Conservation (phyloP, 2,888 invertebrate genomes). For the Piscicola geometra region DNA sequence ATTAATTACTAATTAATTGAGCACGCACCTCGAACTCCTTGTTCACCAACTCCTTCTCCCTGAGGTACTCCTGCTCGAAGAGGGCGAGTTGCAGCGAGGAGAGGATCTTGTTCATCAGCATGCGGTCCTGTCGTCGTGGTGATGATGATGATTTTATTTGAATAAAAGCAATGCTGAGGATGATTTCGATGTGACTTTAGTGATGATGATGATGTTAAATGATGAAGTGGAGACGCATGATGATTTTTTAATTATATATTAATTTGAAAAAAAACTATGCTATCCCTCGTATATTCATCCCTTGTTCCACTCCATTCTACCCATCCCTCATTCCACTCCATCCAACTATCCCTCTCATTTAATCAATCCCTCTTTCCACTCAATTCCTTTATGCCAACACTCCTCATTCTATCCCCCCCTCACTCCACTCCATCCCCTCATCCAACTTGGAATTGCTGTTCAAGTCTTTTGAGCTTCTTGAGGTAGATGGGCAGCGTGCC, state of each 20-base stretch:
- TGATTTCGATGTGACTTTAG: too few relatives aligned
- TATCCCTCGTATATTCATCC: too few relatives aligned
- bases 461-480: conserved; percentile 73
- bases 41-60: conserved; percentile 79
- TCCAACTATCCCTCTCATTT: neutral
- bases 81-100: conserved; percentile 67
- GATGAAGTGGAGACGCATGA: too few relatives aligned
- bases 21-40: conserved; percentile 74
- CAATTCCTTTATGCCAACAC: neutral
- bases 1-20: neutral
- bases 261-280: too few relatives aligned
- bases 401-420: neutral
- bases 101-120: conserved; percentile 54
- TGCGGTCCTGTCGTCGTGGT: conserved; percentile 68
- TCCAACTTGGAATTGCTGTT: conserved; percentile 66
- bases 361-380: too few relatives aligned
- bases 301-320: too few relatives aligned
- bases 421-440: neutral
- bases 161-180: too few relatives aligned
- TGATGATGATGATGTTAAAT: too few relatives aligned
- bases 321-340: neutral
- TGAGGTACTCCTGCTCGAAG: conserved; percentile 78
- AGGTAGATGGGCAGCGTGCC: conserved; percentile 80
- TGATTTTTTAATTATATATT: too few relatives aligned
- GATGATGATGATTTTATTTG: too few relatives aligned